These are phyloP conservation scores for Mustelus asterias DNA, from an alignment of 2,113 vertebrate species.

Conservation along the genomic window DNA sequence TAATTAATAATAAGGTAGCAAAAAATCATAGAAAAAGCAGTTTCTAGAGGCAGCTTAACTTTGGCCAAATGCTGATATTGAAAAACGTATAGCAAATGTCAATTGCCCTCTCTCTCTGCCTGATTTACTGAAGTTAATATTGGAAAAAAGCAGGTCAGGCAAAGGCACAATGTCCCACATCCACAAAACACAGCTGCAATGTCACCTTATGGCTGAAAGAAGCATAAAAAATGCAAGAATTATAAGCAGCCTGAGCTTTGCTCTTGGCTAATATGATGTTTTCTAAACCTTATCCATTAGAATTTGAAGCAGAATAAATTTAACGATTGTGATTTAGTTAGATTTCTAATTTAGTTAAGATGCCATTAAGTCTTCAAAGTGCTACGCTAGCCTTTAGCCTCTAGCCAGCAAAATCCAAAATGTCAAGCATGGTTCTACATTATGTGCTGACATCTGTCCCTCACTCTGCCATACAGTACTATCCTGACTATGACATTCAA, in stretches of 20 bases:
- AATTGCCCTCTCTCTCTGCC: background rate
- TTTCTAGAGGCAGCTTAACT: background rate
- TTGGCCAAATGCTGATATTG: background rate
- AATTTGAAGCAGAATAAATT: constrained; percentile 5
- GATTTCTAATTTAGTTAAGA: background rate
- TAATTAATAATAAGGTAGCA: background rate
- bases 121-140: background rate
- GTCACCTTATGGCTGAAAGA: background rate
- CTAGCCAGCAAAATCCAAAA: background rate
- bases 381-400: background rate
- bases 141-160: background rate
- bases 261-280: background rate
- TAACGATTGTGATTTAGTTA: background rate
- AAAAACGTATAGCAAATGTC: background rate
- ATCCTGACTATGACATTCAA: background rate
- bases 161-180: background rate
- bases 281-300: background rate
- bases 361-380: background rate
- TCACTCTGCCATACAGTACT: background rate
- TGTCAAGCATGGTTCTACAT: background rate
- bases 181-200: background rate
- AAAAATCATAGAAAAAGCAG: background rate
- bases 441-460: background rate
- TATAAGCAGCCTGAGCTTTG: background rate
- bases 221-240: background rate